Conservation (phyloP, 2,113 vertebrate species). For the Miniopterus natalensis region DNA sequence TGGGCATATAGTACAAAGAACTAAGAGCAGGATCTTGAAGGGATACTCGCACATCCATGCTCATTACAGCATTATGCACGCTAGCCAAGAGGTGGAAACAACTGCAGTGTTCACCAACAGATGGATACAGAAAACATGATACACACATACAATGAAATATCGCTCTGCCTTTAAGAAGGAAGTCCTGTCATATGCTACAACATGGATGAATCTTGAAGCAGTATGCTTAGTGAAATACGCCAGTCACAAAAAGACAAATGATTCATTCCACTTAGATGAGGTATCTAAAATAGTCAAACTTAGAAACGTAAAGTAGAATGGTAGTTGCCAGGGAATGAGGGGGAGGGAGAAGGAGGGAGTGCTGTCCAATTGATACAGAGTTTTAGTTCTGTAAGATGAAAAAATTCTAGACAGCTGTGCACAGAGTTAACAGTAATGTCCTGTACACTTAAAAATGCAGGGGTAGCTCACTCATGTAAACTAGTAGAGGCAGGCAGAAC, state of each 20-base stretch:
- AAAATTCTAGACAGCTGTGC: neutral
- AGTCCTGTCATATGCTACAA: neutral
- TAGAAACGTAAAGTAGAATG: neutral
- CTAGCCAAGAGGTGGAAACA: neutral
- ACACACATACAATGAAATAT: neutral
- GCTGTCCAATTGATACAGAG: neutral
- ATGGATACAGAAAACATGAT: neutral
- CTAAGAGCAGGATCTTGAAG: neutral
- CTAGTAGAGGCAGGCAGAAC: neutral
- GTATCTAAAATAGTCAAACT: neutral
- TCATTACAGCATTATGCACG: neutral
- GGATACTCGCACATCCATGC: neutral
- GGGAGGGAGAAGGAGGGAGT: neutral
- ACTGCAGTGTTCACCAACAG: neutral
- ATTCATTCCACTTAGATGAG: neutral
- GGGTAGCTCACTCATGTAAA: neutral
- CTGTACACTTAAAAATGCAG: neutral
- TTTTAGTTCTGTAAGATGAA: neutral
- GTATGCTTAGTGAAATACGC: neutral
- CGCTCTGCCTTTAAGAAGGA: neutral
- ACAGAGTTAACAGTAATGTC: neutral
- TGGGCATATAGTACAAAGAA: neutral
- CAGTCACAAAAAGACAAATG: constrained; percentile 2
- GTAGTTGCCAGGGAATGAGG: neutral
- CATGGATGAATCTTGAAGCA: neutral